Conservation (phyloP, 2,113 vertebrate species). For the Protobothrops mucrosquamatus region DNA sequence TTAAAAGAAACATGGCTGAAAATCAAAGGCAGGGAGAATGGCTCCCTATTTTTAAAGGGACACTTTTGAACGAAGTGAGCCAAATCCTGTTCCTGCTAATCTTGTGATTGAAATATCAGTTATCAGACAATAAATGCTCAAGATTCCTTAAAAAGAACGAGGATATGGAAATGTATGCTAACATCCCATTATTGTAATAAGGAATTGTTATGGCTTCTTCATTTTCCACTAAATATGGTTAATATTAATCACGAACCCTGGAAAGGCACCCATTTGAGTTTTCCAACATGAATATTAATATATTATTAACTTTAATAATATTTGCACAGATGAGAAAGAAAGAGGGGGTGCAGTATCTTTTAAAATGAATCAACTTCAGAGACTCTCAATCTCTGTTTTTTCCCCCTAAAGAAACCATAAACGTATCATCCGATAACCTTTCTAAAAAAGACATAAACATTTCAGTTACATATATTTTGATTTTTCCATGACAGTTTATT, state of each 20-base stretch:
- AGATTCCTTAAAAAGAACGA: background rate
- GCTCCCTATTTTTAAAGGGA: background rate
- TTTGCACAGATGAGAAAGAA: slow-evolving; percentile 21
- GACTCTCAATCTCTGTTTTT: slow-evolving; percentile 54
- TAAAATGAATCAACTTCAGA: slow-evolving; percentile 55
- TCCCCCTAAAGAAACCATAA: slow-evolving; percentile 34
- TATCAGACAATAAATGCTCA: background rate
- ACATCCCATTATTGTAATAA: background rate
- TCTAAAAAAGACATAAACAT: slow-evolving; percentile 79
- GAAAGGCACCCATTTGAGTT: background rate
- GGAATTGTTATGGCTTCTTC: slow-evolving; percentile 29
- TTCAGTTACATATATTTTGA: slow-evolving; percentile 80
- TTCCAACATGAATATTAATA: slow-evolving; percentile 30
- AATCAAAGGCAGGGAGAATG: background rate
- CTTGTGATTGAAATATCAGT: background rate
- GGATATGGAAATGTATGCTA: background rate
- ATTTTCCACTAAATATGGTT: slow-evolving; percentile 42
- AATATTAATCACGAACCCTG: background rate
- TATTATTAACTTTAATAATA: slow-evolving; percentile 32
- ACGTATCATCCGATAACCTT: slow-evolving; percentile 77
- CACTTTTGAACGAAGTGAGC: background rate
- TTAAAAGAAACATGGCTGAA: background rate
- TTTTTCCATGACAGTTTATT: slow-evolving; percentile 76
- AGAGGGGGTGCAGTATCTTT: slow-evolving; percentile 35
- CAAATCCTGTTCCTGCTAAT: background rate